Percentiles rank a stretch among this genome's conserved stretches.
These are phyloP conservation scores for Pogonomyrmex californicus DNA, from an alignment of 1,140 invertebrate species.

Conservation along the genomic window DNA sequence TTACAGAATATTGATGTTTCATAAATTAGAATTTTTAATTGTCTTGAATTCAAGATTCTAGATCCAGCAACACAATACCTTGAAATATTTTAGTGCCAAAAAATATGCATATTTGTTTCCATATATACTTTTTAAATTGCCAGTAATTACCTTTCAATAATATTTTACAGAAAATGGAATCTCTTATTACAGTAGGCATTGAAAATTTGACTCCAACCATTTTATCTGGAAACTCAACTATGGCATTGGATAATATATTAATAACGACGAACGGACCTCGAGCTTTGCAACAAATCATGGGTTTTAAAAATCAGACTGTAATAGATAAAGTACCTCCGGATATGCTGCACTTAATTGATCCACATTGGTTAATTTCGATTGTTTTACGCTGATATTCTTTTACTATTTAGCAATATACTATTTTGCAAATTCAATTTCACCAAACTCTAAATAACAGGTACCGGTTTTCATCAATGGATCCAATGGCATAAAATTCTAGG, in stretches of 20 bases:
- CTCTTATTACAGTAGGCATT: background rate
- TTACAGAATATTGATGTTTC: conserved; percentile 35
- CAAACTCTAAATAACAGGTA: conserved; percentile 71
- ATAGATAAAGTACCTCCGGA: conserved; percentile 91
- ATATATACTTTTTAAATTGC: background rate
- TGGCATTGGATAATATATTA: background rate
- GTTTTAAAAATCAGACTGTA: conserved; percentile 89
- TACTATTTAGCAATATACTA: background rate
- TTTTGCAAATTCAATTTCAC: conserved; percentile 3
- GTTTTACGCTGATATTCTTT: background rate
- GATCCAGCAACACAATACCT: background rate
- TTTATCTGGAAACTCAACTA: background rate
- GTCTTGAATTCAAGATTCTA: background rate
- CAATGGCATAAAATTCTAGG: conserved; percentile 93
- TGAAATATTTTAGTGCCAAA: background rate
- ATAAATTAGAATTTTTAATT: conserved; percentile 9
- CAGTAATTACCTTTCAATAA: background rate
- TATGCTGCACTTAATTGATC: conserved; percentile 91
- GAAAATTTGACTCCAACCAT: background rate
- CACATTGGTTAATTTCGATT: conserved; percentile 89
- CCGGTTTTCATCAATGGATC: conserved; percentile 92
- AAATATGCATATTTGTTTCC: conserved; percentile 2
- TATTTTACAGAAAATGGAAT: conserved; percentile 47
- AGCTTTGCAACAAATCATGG: conserved; percentile 61
- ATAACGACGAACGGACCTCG: conserved; percentile 29